phyloP scores from a whole-genome alignment of 2,797 vertebrate genomes.

The Eulemur coronatus region DNA sequence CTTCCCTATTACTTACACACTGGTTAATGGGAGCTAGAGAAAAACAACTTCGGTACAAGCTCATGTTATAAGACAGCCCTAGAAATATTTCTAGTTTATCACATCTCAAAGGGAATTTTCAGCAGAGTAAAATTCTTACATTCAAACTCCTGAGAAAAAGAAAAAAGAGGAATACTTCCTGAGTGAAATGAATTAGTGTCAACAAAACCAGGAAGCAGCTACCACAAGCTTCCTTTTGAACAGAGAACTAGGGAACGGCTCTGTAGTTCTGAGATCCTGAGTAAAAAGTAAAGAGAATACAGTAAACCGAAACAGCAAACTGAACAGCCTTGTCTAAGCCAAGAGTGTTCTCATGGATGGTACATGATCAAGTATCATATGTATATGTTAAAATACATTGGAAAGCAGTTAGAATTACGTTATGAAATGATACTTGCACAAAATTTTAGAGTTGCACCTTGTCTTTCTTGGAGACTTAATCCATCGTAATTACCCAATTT shows the following conservation, averaged over 20 bases:
- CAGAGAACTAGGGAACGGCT: neutral
- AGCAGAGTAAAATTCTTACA: neutral
- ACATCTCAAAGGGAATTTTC: neutral
- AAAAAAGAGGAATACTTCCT: neutral
- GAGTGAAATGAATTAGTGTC: neutral
- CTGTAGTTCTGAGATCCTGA: neutral
- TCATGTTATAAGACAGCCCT: neutral
- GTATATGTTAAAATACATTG: neutral
- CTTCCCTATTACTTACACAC: neutral
- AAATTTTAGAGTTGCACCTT: neutral
- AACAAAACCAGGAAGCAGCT: neutral
- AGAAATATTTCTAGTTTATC: neutral
- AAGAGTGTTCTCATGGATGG: neutral
- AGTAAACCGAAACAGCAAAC: neutral
- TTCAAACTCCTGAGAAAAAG: neutral
- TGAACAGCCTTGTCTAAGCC: neutral
- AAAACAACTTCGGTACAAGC: neutral
- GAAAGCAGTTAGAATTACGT: neutral
- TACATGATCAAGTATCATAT: neutral
- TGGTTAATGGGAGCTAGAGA: neutral
- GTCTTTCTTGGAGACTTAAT: neutral
- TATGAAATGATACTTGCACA: neutral
- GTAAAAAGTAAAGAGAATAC: neutral
- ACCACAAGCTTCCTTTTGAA: neutral
- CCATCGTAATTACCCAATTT: neutral